phyloP scores from a whole-genome alignment of 2,888 invertebrate genomes.

The Aporophyla nigra region DNA sequence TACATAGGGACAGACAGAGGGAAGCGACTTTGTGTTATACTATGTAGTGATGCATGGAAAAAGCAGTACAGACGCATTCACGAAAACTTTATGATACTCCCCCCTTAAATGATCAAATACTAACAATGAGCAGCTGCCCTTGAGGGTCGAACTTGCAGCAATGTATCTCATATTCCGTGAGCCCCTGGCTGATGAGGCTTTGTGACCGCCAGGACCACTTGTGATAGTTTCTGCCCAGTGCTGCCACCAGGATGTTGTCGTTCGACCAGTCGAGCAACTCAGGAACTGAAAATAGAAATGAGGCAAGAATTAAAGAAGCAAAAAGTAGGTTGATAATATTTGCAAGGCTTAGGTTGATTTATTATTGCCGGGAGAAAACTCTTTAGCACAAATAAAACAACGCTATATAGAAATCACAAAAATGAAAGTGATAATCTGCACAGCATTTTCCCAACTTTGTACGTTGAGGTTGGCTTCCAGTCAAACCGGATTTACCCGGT shows the following conservation, averaged over 20 bases:
- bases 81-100: background rate
- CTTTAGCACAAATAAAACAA: background rate
- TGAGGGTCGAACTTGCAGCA: slow-evolving; percentile 86
- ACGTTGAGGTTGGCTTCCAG: no score
- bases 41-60: no score
- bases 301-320: background rate
- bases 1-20: no score
- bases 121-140: slow-evolving; percentile 80
- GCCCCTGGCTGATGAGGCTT: slow-evolving; percentile 77
- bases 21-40: no score
- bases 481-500: no score
- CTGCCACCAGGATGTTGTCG: slow-evolving; percentile 84
- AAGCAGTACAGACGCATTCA: background rate
- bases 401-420: background rate
- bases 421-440: no score
- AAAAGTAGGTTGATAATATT: background rate
- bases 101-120: slow-evolving; percentile 46
- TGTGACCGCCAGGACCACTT: slow-evolving; percentile 87
- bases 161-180: slow-evolving; percentile 72
- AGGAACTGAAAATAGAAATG: slow-evolving; percentile 76
- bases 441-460: no score
- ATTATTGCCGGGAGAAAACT: background rate
- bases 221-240: slow-evolving; percentile 83
- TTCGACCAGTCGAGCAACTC: slow-evolving; percentile 87
- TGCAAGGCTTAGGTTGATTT: background rate